phyloP scores from a whole-genome alignment of 2,113 vertebrate genomes.

The Ceyx margarethae region DNA sequence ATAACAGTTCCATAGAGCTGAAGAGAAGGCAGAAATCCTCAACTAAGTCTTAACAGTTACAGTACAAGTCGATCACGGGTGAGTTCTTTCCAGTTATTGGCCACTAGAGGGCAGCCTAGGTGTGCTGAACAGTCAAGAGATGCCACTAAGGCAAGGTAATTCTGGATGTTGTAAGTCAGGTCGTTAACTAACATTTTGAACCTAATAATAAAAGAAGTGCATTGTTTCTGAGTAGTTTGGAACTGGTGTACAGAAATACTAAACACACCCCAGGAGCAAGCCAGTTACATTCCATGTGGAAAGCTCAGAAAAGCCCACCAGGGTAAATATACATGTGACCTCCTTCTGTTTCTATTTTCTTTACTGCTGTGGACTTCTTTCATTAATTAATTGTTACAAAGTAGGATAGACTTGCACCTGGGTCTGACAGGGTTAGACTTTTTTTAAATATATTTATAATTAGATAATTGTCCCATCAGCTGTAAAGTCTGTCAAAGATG shows the following conservation, averaged over 20 bases:
- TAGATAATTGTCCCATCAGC: not conserved
- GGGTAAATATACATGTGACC: not conserved
- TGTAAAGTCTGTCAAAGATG: not conserved
- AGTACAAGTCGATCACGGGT: accelerated
- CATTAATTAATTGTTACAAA: not conserved
- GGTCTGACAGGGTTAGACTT: not conserved
- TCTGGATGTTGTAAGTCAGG: not conserved
- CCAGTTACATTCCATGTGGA: not conserved
- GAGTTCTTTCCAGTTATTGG: not conserved
- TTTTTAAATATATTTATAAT: not conserved
- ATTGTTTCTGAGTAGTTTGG: conserved; percentile 6
- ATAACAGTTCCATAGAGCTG: not conserved
- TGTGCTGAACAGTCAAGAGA: not conserved
- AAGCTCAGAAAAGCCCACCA: not conserved
- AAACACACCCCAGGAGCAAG: not conserved
- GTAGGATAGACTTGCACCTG: not conserved
- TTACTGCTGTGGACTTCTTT: not conserved
- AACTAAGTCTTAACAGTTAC: not conserved
- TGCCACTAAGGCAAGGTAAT: not conserved
- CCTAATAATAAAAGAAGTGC: not conserved
- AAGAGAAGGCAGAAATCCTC: not conserved
- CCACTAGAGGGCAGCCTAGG: conserved; percentile 58
- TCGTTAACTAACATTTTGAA: not conserved
- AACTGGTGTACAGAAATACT: not conserved
- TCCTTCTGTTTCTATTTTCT: not conserved